Evolutionary conservation across 2,113 vertebrate species (phyloP).

Genomic region (Oophaga pumilio): DNA sequence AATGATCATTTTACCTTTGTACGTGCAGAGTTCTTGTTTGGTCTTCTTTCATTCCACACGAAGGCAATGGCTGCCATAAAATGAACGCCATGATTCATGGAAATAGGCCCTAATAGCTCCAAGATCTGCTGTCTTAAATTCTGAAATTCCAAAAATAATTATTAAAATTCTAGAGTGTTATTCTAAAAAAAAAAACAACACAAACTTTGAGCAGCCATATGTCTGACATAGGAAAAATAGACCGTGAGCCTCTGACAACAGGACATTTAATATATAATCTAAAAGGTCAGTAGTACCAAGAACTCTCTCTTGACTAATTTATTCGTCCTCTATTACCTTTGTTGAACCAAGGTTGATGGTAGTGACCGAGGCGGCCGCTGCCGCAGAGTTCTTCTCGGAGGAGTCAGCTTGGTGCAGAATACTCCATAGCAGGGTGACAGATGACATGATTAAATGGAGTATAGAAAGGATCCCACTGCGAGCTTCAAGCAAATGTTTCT

Average conservation of each 20-base stretch:
- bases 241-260: no score
- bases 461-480: conserved; percentile 94
- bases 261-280: not conserved
- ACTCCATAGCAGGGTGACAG: conserved; percentile 94
- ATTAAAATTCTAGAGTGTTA: not conserved
- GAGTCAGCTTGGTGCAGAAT: conserved; percentile 89
- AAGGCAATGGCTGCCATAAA: conserved; percentile 98
- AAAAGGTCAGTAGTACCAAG: not conserved
- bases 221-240: no score
- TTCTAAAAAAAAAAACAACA: not conserved
- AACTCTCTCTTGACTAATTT: not conserved
- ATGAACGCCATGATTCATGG: conserved; percentile 97
- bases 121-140: conserved; percentile 96
- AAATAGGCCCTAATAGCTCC: conserved; percentile 94
- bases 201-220: not conserved
- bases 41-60: conserved; percentile 96
- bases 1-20: conserved; percentile 80
- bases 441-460: conserved; percentile 96
- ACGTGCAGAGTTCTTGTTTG: conserved; percentile 79
- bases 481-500: conserved; percentile 93
- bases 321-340: conserved; percentile 77
- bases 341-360: conserved; percentile 97
- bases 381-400: conserved; percentile 82
- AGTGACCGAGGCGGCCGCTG: conserved; percentile 85
- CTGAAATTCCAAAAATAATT: conserved; percentile 65